Evolutionary conservation across 2,797 vertebrate genomes (phyloP), one percentile per base, ranked within the genome.

Genomic region (Pyrocephalus nanus): DNA sequence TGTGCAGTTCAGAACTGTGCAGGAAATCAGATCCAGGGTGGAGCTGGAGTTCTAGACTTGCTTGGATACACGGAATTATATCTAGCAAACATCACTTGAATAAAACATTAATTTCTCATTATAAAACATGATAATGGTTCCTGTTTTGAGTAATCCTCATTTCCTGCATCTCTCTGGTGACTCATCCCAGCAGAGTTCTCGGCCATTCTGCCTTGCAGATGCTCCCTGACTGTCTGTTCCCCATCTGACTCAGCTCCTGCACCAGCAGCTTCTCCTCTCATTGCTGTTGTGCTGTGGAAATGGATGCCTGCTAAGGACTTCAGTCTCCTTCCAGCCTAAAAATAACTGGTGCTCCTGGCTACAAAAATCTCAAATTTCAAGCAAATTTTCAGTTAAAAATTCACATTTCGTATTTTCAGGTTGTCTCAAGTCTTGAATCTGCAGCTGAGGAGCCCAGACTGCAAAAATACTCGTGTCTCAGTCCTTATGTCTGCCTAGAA

Each of bases 101-200:
- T 94, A 93, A 96, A 96, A 93, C 91, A 96, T 96, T 91, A 84
- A 82, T 96, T 95, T 95, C 80, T 79, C 67, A 93, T 88, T 95
- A 75, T 91, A 90, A 84, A 66, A 50, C 85, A 92, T 73, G 93
- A 91, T 95, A 96, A 92, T 91, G 75, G 92, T 91, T 91, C 91
- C 85, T 92, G 95, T 79, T 93, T 93, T 88, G 82, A 94, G 73
- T 80, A 86, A 84, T 55, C 70, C 84, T 96, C 27, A 23, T 95
- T 95, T 97, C 94, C 96, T 95, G 65, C 16, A 2, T 72, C 20
- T 62, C 91, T 84, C 60, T 75, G 70, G 86, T 95, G 94, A 96
- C 85, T 96, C 90, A 95, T 76, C 83, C 6, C 82, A 67, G 86
- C 83, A 65, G 80, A 86, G 76, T 36, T 88, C 66, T 58, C 58